phyloP scores from a whole-genome alignment of 2,797 vertebrate species.

The Enteromius unitaeniatus region DNA sequence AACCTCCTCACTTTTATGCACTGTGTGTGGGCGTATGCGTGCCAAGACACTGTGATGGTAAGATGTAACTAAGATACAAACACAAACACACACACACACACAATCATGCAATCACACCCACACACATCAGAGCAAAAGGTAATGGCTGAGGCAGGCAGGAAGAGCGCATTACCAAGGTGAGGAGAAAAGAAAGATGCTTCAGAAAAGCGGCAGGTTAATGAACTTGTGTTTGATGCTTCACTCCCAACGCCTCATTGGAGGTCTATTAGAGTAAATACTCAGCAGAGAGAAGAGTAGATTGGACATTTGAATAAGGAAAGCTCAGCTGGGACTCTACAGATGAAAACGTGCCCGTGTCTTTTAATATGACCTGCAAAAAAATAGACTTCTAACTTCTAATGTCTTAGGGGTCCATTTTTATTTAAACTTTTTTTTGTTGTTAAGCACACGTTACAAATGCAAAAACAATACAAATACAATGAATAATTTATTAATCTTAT shows the following conservation, averaged over 20 bases:
- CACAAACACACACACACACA: conserved; percentile 21
- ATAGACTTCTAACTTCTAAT: neutral
- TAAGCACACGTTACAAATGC: neutral
- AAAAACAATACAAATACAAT: neutral
- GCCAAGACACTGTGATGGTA: conserved; percentile 39
- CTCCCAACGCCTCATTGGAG: conserved; percentile 56
- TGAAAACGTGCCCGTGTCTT: conserved; percentile 34
- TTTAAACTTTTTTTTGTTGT: neutral
- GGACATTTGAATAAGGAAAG: conserved; percentile 38
- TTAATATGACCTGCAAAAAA: conserved; percentile 38
- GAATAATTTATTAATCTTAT: neutral
- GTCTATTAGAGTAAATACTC: conserved; percentile 57
- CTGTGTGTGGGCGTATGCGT: conserved; percentile 35
- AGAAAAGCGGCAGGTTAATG: conserved; percentile 61
- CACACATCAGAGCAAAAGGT: conserved; percentile 47
- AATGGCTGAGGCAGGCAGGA: conserved; percentile 58
- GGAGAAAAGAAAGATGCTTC: conserved; percentile 50
- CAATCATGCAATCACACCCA: conserved; percentile 33
- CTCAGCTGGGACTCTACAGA: conserved; percentile 42
- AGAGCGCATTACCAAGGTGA: conserved; percentile 54
- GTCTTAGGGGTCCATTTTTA: neutral
- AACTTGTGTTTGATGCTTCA: conserved; percentile 61
- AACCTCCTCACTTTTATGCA: conserved; percentile 38
- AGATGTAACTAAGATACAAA: conserved; percentile 58
- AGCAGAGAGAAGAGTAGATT: conserved; percentile 40